Percentiles rank a stretch among this genome's conserved stretches.
Evolutionary conservation across 2,113 vertebrate genomes (phyloP).

Genomic region (Melospiza melodia): DNA sequence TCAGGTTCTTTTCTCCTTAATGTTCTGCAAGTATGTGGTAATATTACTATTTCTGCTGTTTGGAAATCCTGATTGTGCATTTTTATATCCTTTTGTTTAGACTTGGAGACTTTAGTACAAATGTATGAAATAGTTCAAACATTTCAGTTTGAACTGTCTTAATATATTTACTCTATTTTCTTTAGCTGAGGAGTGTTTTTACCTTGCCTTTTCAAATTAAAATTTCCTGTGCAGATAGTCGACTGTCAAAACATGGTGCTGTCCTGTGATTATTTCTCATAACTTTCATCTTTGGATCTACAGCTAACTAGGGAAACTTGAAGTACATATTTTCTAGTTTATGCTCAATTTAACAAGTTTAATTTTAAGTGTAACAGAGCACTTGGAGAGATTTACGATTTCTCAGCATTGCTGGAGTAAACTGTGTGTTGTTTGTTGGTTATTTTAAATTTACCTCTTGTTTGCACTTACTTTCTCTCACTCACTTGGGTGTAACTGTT

Average conservation of each 20-base stretch:
- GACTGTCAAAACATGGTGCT: background rate
- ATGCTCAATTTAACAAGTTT: background rate
- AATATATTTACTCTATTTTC: background rate
- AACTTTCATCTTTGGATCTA: background rate
- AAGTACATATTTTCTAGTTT: background rate
- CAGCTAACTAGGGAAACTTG: background rate
- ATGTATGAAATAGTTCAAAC: background rate
- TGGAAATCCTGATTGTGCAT: background rate
- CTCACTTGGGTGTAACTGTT: fast-evolving
- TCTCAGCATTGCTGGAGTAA: background rate
- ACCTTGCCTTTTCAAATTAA: background rate
- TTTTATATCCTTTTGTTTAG: background rate
- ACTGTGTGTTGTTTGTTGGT: background rate
- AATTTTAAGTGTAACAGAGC: background rate
- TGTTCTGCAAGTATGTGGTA: background rate
- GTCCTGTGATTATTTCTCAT: background rate
- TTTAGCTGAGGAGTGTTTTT: background rate
- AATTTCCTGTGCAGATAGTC: background rate
- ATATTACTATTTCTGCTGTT: background rate
- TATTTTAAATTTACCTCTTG: background rate
- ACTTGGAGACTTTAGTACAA: background rate
- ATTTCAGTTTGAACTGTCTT: background rate
- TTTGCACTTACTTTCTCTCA: fast-evolving
- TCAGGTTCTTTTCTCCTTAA: background rate
- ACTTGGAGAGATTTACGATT: background rate